Conservation (phyloP, 2,113 vertebrate genomes). For the Xiphorhynchus elegans region DNA sequence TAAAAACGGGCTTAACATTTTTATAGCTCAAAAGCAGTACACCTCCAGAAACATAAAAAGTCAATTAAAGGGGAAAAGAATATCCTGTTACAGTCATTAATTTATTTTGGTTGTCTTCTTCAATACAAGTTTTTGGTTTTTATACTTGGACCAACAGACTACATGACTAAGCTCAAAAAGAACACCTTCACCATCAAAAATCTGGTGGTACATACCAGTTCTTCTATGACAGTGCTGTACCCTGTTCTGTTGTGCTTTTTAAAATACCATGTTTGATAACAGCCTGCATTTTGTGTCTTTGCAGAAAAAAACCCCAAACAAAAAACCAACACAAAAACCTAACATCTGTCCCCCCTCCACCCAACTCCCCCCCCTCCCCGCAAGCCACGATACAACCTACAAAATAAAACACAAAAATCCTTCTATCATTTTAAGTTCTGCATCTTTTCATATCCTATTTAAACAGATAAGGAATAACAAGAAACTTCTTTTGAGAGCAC, state of each 20-base stretch:
- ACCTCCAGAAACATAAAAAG: neutral
- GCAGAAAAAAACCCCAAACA: neutral
- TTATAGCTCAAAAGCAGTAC: neutral
- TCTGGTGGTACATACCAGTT: neutral
- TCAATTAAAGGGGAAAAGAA: neutral
- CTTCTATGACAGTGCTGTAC: neutral
- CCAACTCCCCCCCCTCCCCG: accelerated
- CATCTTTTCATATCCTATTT: neutral
- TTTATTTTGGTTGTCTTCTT: neutral
- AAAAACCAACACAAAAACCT: neutral
- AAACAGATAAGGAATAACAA: neutral
- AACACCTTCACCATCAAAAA: neutral
- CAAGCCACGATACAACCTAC: neutral
- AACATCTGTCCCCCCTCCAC: neutral
- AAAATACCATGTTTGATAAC: neutral
- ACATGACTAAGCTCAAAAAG: neutral
- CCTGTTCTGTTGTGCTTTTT: neutral
- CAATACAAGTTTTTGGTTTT: neutral
- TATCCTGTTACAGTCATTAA: neutral
- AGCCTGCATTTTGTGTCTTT: neutral
- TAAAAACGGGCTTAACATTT: neutral
- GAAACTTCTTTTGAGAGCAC: neutral
- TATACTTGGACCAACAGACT: neutral
- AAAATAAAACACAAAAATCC: neutral
- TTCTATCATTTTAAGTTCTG: neutral